Evolutionary conservation across 23 tunicate genomes (phyloP).

Genomic region (Ciona savignyi): DNA sequence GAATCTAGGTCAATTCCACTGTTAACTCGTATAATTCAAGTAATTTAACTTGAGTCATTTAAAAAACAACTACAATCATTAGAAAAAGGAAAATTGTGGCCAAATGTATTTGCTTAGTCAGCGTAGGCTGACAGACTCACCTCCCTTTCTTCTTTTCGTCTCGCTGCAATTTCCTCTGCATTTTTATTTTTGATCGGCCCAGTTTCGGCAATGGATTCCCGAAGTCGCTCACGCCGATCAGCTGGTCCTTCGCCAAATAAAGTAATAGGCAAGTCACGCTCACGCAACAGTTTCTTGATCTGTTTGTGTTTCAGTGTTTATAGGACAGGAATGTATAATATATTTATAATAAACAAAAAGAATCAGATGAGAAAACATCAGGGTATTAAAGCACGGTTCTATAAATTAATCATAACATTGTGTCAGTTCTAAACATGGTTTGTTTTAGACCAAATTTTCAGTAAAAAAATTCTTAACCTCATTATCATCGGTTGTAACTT

Average conservation of each 20-base stretch:
- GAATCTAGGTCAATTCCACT: too few species aligned
- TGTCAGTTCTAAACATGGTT: too few species aligned
- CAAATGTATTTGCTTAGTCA: too few species aligned
- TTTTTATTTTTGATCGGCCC: constrained; percentile 60
- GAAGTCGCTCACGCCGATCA: constrained; percentile 77
- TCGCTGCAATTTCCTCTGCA: constrained; percentile 23
- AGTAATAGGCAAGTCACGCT: constrained; percentile 70
- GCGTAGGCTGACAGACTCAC: too few species aligned
- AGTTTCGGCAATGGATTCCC: constrained; percentile 56
- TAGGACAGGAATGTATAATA: too few species aligned
- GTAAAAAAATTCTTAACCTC: too few species aligned
- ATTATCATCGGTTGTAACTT: constrained; percentile 92
- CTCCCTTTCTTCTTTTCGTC: constrained; percentile 55
- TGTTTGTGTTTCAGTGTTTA: not conserved
- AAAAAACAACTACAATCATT: too few species aligned
- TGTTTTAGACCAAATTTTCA: not conserved
- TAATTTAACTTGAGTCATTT: too few species aligned
- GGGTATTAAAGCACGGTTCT: not conserved
- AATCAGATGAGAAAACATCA: not conserved
- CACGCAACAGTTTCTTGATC: constrained; percentile 56
- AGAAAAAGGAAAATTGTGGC: too few species aligned
- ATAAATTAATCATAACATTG: too few species aligned
- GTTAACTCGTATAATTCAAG: too few species aligned
- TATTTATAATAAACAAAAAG: not conserved
- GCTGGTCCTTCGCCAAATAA: constrained; percentile 99